Evolutionary conservation across 2,888 invertebrate genomes (phyloP).

Genomic region (Brachylomia viminalis): DNA sequence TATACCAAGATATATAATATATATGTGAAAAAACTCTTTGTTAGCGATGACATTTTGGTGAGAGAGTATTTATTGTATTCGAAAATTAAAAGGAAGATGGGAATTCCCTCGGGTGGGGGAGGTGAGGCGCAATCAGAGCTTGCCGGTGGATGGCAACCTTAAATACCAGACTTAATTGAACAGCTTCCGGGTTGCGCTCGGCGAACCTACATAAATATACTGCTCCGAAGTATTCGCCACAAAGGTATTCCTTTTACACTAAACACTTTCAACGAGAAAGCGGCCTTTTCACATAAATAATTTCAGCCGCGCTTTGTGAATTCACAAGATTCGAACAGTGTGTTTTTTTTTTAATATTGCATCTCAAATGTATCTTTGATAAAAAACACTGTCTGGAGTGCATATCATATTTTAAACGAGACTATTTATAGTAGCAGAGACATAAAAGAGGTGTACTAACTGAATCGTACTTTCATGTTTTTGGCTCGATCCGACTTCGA

Average conservation of each 20-base stretch:
- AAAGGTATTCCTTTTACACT: slow-evolving; percentile 84
- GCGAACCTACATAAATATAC: slow-evolving; percentile 86
- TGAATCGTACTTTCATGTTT: slow-evolving; percentile 80
- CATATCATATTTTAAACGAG: slow-evolving; percentile 74
- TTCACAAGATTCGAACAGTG: slow-evolving; percentile 60
- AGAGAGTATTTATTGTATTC: slow-evolving; percentile 88
- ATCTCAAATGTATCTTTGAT: slow-evolving; percentile 72
- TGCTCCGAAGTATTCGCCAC: slow-evolving; percentile 83
- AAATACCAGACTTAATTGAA: slow-evolving; percentile 90
- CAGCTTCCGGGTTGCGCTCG: slow-evolving; percentile 86
- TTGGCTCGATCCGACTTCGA: slow-evolving; percentile 75
- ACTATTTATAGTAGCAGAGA: slow-evolving; percentile 72
- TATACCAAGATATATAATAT: slow-evolving; percentile 50
- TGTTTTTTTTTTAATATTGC: no score
- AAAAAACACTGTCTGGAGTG: slow-evolving; percentile 68
- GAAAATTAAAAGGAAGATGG: slow-evolving; percentile 88
- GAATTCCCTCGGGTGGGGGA: slow-evolving; percentile 79
- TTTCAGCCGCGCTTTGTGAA: slow-evolving; percentile 58
- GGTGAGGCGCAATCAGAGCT: slow-evolving; percentile 86
- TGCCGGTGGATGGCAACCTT: slow-evolving; percentile 87
- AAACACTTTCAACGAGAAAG: slow-evolving; percentile 70
- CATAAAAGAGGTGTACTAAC: slow-evolving; percentile 70
- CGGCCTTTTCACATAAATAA: slow-evolving; percentile 63
- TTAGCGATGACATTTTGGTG: slow-evolving; percentile 76
- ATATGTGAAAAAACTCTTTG: slow-evolving; percentile 71